phyloP scores from a whole-genome alignment of 2,888 invertebrate genomes.

The Therioaphis trifolii region DNA sequence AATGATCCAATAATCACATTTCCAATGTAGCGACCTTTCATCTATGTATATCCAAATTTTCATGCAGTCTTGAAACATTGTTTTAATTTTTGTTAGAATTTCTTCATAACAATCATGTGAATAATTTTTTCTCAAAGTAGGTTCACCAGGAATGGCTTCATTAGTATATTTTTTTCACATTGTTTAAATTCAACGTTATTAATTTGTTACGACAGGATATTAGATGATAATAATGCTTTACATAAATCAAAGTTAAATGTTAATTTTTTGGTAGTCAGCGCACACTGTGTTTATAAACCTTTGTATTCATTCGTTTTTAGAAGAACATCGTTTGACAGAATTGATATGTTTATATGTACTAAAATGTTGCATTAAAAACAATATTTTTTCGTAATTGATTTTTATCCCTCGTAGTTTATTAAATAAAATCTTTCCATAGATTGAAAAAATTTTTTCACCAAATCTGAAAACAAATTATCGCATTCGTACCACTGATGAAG shows the following conservation, averaged over 20 bases:
- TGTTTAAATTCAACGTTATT: conserved; percentile 2
- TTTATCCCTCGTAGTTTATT: neutral
- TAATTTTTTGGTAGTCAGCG: neutral
- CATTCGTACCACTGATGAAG: neutral
- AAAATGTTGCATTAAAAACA: too few relatives aligned
- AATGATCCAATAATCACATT: too few relatives aligned
- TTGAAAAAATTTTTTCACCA: neutral
- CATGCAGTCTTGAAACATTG: too few relatives aligned
- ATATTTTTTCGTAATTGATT: too few relatives aligned
- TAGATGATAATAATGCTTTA: neutral
- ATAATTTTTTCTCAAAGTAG: conserved; percentile 1
- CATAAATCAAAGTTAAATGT: neutral
- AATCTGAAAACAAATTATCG: neutral
- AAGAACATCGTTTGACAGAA: too few relatives aligned
- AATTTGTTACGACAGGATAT: neutral
- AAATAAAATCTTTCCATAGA: conserved; percentile 1
- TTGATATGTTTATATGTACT: too few relatives aligned
- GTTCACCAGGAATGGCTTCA: neutral
- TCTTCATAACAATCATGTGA: neutral
- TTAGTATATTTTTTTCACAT: neutral
- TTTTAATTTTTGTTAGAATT: neutral
- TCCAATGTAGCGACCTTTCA: too few relatives aligned
- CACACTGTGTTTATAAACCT: too few relatives aligned
- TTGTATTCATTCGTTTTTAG: too few relatives aligned
- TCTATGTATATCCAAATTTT: too few relatives aligned